These are phyloP conservation scores for Oceanodroma tethys DNA, from an alignment of 2,113 vertebrate genomes.

Conservation along the genomic window DNA sequence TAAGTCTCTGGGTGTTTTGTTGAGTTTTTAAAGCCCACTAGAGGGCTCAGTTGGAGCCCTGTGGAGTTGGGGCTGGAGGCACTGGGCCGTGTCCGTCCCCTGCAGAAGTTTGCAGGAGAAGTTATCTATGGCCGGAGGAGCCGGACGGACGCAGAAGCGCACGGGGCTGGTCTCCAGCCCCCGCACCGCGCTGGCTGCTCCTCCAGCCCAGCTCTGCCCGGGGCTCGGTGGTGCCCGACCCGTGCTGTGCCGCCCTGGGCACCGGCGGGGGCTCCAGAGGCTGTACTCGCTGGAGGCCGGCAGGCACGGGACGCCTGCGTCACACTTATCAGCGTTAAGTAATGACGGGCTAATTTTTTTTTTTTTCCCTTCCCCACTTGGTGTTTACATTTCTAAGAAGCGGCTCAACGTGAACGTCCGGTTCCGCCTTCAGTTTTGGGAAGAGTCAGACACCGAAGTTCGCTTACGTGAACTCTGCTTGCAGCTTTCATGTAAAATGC, in stretches of 20 bases:
- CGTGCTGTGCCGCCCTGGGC: rapidly evolving
- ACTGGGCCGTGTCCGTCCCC: not conserved
- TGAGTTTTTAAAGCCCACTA: conserved; percentile 15
- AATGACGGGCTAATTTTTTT: not conserved
- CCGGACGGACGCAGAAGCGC: rapidly evolving
- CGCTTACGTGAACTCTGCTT: not conserved
- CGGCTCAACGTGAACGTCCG: not conserved
- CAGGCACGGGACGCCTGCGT: not conserved
- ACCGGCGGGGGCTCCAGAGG: rapidly evolving
- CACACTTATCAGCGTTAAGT: not conserved
- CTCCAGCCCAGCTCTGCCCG: not conserved
- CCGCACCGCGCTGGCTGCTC: rapidly evolving
- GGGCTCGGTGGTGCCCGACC: rapidly evolving
- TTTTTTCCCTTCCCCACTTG: not conserved
- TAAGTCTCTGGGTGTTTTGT: not conserved
- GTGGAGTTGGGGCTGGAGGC: not conserved
- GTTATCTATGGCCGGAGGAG: not conserved
- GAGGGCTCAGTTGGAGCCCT: conserved; percentile 35
- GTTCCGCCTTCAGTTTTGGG: not conserved
- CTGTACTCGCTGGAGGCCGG: rapidly evolving
- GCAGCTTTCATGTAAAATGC: rapidly evolving
- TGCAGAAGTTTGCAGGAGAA: not conserved
- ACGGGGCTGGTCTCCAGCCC: not conserved
- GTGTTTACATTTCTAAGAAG: conserved; percentile 13
- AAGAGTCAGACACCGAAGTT: not conserved